Evolutionary conservation across 2,888 invertebrate genomes (phyloP).

Genomic region (Ypsolopha scabrella): DNA sequence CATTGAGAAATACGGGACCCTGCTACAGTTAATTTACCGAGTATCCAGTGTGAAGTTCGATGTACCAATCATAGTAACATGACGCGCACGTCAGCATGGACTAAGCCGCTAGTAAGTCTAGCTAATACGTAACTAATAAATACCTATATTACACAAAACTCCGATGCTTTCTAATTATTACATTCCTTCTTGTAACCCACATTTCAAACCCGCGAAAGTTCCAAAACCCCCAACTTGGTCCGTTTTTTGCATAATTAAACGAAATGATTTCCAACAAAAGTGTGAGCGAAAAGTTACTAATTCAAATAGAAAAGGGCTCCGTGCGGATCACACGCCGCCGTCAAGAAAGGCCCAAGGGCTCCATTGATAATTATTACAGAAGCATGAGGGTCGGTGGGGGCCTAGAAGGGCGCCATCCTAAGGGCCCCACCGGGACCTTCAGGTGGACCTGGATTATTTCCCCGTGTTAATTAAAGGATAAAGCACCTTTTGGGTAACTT

Average conservation of each 20-base stretch:
- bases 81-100: background rate
- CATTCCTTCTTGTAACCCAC: too few species aligned
- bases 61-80: too few species aligned
- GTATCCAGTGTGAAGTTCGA: too few species aligned
- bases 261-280: background rate
- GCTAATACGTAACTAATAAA: too few species aligned
- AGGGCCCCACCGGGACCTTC: slow-evolving; percentile 33
- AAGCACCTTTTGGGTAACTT: slow-evolving; percentile 36
- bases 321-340: slow-evolving; percentile 5
- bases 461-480: slow-evolving; percentile 47
- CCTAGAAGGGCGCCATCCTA: slow-evolving; percentile 11
- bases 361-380: slow-evolving; percentile 68
- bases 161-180: too few species aligned
- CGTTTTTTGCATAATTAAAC: background rate
- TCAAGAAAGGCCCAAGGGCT: slow-evolving; percentile 34
- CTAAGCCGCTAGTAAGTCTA: too few species aligned
- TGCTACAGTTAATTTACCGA: too few species aligned
- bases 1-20: too few species aligned
- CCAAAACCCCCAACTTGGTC: background rate
- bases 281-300: slow-evolving; percentile 28
- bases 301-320: slow-evolving; percentile 39
- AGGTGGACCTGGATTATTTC: slow-evolving; percentile 26
- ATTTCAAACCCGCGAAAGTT: too few species aligned
- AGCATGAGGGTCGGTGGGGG: background rate
- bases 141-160: too few species aligned